A percentile compares a stretch with the other conserved stretches of the same genome.
These are phyloP conservation scores for Oscarella lobularis DNA, from an alignment of 37 sponge, comb jelly and placozoan genomes.

Conservation along the genomic window DNA sequence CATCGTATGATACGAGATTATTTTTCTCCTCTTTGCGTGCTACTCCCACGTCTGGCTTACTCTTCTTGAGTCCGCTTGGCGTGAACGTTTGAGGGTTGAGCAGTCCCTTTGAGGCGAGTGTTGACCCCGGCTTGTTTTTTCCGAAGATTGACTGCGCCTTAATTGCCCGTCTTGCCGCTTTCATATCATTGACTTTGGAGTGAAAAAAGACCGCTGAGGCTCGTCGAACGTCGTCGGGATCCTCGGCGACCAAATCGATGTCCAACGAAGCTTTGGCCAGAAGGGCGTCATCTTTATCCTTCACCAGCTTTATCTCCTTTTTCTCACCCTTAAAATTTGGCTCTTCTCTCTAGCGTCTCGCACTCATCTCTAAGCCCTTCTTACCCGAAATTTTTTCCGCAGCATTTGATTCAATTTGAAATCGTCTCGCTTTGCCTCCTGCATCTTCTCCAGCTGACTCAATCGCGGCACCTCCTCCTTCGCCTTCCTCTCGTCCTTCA, in stretches of 20 bases:
- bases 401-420: constrained; percentile 61
- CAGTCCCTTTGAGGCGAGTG: too few species aligned
- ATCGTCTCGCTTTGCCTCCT: constrained; percentile 68
- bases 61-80: too few species aligned
- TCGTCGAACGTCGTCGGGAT: constrained; percentile 25
- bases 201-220: constrained; percentile 18
- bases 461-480: constrained; percentile 69
- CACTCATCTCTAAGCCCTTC: not conserved
- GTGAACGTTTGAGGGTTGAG: too few species aligned
- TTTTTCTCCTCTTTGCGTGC: too few species aligned
- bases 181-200: not conserved
- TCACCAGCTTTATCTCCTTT: constrained; percentile 21
- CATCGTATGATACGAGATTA: too few species aligned
- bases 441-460: constrained; percentile 43
- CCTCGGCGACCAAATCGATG: constrained; percentile 51
- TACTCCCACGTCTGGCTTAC: too few species aligned
- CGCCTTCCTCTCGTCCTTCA: constrained; percentile 64
- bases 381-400: constrained; percentile 71
- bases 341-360: not conserved
- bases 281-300: constrained; percentile 31
- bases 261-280: constrained; percentile 22
- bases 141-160: too few species aligned
- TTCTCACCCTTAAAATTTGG: constrained; percentile 19
- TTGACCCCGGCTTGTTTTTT: too few species aligned
- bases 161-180: too few species aligned